A percentile compares a stretch with the other conserved stretches of the same genome.
These are phyloP conservation scores for Dexiosoma caninum DNA, from an alignment of 2,888 invertebrate genomes.

Conservation along the genomic window DNA sequence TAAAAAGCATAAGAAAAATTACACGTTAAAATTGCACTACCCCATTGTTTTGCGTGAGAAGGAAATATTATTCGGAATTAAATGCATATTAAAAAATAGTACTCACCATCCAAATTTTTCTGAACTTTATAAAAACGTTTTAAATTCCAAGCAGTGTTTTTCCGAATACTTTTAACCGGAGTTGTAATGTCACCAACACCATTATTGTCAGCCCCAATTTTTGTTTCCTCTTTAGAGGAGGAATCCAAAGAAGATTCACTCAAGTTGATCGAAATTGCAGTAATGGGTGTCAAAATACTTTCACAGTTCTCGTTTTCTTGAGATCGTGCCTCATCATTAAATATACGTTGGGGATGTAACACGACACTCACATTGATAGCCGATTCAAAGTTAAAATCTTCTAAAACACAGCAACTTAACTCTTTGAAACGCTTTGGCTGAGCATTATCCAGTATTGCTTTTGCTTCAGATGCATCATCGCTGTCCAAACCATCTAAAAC, in stretches of 20 bases:
- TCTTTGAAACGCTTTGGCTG: constrained; percentile 56
- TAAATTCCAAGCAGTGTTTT: background rate
- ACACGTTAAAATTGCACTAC: no score
- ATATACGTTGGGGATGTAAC: constrained; percentile 26
- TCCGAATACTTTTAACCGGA: constrained; percentile 21
- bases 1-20: no score
- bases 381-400: constrained; percentile 49
- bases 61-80: no score
- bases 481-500: constrained; percentile 43
- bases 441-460: constrained; percentile 1
- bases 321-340: constrained; percentile 18
- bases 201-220: background rate
- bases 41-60: no score
- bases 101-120: constrained; percentile 34
- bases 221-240: background rate
- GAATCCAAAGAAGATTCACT: constrained; percentile 51
- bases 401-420: background rate
- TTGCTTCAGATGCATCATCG: constrained; percentile 19
- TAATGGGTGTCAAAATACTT: constrained; percentile 53
- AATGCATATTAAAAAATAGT: no score
- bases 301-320: constrained; percentile 1
- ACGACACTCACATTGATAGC: constrained; percentile 29
- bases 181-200: constrained; percentile 29
- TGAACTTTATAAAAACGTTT: background rate
- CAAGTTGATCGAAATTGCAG: constrained; percentile 60